These are phyloP conservation scores for Pemphredon lugubris DNA, from an alignment of 2,888 invertebrate species.

Conservation along the genomic window DNA sequence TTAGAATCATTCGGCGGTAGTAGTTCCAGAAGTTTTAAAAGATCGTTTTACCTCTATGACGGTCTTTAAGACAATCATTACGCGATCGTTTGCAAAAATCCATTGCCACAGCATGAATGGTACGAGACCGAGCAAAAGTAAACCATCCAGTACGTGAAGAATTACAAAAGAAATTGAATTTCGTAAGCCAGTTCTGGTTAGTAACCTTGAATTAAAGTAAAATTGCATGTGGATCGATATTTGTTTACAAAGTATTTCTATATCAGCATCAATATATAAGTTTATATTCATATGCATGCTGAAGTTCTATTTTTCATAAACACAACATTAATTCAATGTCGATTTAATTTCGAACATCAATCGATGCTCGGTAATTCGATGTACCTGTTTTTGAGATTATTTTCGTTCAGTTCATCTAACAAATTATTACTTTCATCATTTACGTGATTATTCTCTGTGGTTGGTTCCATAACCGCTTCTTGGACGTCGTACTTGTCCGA, in stretches of 20 bases:
- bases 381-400: background rate
- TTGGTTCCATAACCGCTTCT: background rate
- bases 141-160: slow-evolving; percentile 36
- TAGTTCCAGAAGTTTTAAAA: background rate
- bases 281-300: background rate
- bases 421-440: background rate
- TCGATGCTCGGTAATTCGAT: too few relatives aligned
- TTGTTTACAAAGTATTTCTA: background rate
- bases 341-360: too few relatives aligned
- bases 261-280: background rate
- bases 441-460: background rate
- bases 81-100: slow-evolving; percentile 60
- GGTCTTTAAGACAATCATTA: slow-evolving; percentile 58
- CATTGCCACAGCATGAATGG: slow-evolving; percentile 57
- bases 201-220: background rate
- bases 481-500: background rate
- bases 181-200: background rate
- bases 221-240: background rate
- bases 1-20: background rate
- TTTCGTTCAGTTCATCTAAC: background rate
- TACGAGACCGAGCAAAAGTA: slow-evolving; percentile 37
- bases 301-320: too few relatives aligned
- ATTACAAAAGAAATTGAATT: slow-evolving; percentile 14
- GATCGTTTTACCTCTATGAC: slow-evolving; percentile 61
- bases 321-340: too few relatives aligned